Evolutionary conservation across 2,888 invertebrate genomes (phyloP), one percentile per base, ranked within the genome.

Genomic region (Trachelus tabidus): DNA sequence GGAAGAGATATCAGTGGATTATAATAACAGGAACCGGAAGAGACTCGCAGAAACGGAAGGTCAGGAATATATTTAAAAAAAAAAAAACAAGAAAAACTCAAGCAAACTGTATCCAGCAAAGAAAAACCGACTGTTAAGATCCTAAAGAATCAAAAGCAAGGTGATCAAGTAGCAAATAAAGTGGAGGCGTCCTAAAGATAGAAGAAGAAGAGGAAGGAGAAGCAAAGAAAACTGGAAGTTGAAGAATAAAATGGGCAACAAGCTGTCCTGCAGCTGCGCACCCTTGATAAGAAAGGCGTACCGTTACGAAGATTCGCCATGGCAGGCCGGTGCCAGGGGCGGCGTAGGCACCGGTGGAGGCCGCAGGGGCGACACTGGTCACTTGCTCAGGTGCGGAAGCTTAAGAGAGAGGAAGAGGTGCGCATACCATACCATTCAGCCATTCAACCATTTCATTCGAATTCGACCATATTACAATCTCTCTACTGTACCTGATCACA

Each of bases 281-380:
- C 98, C 98, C 90, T 95, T 98, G 92, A 96, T 98, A 93, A 96
- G 98, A 94, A 98, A 98, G 94, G 97, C 97, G 91, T 98, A 98
- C 94, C 96, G 98, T 91, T 97, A 98, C 93, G 98, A 97, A 93
- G 97, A 98, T 93, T 97, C 98, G 92, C 98, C 98, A 92, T 98
- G 97, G 97, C 97, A 97, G 93, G 96, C 96, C 91, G 88, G 87
- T 79, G 84, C 88, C 79, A 87, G 88, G 80, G 81, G 84, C 75
- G 89, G 86, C 75, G 87, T 87, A 78, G 85, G 86, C 81, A 83
- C 83, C 83, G 86, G 86, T 81, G 86, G 89, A 86, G 89, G 89
- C 83, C 91, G 90, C 85, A 90, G 91, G 87, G 90, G 89, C 86
- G 91, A 91, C 80, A 90, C 90, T 86, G 90, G 90, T 88, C 91